Percentiles rank a stretch among this genome's conserved stretches.
Conservation (phyloP, 2,797 vertebrate species). For the Dicrostonyx torquatus region DNA sequence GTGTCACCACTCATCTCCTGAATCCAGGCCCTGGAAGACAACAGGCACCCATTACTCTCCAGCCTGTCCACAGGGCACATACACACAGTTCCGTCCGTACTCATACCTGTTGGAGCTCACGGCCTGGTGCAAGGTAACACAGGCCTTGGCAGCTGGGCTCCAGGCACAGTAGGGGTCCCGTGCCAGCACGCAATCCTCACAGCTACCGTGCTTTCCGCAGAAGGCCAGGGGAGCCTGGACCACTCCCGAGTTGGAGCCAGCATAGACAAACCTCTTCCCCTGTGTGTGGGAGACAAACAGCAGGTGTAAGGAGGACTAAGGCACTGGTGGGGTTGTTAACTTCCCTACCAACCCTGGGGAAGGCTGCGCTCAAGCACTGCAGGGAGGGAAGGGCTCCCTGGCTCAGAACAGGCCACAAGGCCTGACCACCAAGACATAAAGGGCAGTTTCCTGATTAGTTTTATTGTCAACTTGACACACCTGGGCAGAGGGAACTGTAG, state of each 20-base stretch:
- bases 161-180: conserved; percentile 98
- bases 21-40: conserved; percentile 89
- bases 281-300: conserved; percentile 70
- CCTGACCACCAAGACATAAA: rapidly evolving
- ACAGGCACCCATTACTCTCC: neutral
- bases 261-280: conserved; percentile 91
- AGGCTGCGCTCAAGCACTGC: rapidly evolving
- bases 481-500: neutral
- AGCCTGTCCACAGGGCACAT: rapidly evolving
- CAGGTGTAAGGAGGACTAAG: neutral
- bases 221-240: conserved; percentile 94
- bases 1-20: conserved; percentile 93
- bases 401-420: neutral
- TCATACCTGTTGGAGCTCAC: conserved; percentile 85
- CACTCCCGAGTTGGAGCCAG: conserved; percentile 93
- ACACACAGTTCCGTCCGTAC: neutral
- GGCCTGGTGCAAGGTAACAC: conserved; percentile 87
- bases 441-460: neutral
- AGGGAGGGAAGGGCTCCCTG: too few species aligned
- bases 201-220: conserved; percentile 92
- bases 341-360: neutral
- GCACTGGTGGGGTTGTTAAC: neutral
- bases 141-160: conserved; percentile 86
- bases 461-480: neutral
- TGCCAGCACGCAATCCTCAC: conserved; percentile 93